These are phyloP conservation scores for Eidolon dupreanum DNA, from an alignment of 2,797 vertebrate genomes.

Conservation along the genomic window DNA sequence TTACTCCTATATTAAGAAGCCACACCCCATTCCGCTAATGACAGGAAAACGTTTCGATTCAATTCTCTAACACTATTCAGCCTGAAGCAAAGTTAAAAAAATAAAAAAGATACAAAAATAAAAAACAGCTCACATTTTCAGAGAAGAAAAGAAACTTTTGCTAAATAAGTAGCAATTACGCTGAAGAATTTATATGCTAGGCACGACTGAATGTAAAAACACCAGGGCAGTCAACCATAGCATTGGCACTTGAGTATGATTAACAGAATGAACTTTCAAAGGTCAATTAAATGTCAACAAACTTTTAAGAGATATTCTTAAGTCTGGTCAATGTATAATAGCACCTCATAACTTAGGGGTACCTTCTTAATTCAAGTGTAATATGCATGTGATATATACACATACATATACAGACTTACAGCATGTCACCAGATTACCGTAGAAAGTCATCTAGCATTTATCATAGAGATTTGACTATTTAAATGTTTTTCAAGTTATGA, in stretches of 20 bases:
- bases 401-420: conserved; percentile 41
- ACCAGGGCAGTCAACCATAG: conserved; percentile 90
- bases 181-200: conserved; percentile 89
- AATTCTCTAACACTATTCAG: conserved; percentile 80
- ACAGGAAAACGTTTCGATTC: conserved; percentile 86
- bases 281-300: conserved; percentile 91
- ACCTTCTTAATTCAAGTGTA: conserved; percentile 66
- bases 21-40: conserved; percentile 85
- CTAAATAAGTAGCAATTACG: conserved; percentile 90
- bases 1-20: conserved; percentile 86
- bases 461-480: neutral
- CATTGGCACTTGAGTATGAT: conserved; percentile 92
- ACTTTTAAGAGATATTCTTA: conserved; percentile 85
- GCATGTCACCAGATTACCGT: conserved; percentile 33
- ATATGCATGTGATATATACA: neutral
- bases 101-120: conserved; percentile 41
- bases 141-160: conserved; percentile 87
- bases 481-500: conserved; percentile 8
- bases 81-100: conserved; percentile 77
- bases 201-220: conserved; percentile 89
- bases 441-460: conserved; percentile 63
- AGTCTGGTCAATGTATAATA: conserved; percentile 71
- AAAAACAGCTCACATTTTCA: conserved; percentile 87
- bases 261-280: conserved; percentile 93
- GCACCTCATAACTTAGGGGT: conserved; percentile 61